Conservation (phyloP, 2,888 invertebrate genomes). For the Quadriops clusia region DNA sequence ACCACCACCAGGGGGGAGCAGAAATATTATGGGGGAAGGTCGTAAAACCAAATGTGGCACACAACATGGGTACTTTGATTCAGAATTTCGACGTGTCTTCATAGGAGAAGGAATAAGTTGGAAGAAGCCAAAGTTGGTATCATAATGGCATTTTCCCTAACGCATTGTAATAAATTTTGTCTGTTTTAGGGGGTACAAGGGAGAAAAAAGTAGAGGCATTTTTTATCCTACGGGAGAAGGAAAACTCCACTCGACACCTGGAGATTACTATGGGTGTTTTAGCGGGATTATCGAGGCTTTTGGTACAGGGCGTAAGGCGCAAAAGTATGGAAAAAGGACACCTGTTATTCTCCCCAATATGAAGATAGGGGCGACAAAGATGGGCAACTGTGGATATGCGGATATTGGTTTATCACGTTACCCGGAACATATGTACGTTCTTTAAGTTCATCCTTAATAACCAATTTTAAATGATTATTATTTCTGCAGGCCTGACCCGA, state of each 20-base stretch:
- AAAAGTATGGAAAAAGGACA: constrained; percentile 14
- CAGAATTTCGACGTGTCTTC: constrained; percentile 36
- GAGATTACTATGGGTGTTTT: constrained; percentile 43
- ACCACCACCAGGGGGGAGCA: constrained; percentile 20
- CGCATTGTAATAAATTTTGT: not conserved
- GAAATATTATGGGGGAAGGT: constrained; percentile 28
- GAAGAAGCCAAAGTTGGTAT: constrained; percentile 4
- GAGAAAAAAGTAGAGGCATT: constrained; percentile 15
- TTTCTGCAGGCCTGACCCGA: constrained; percentile 22
- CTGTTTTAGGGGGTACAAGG: constrained; percentile 1
- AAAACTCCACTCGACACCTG: constrained; percentile 40
- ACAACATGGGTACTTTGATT: constrained; percentile 38
- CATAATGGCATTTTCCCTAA: too few species aligned
- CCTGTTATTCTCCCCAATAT: constrained; percentile 24
- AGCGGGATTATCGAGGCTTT: constrained; percentile 28
- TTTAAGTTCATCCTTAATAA: not conserved
- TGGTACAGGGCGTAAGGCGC: constrained; percentile 18
- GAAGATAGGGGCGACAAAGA: constrained; percentile 32
- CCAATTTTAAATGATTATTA: not conserved
- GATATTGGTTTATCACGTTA: constrained; percentile 40
- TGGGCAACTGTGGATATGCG: constrained; percentile 42
- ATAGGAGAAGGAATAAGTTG: constrained; percentile 25
- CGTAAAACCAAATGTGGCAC: constrained; percentile 33
- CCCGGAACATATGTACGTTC: constrained; percentile 29
- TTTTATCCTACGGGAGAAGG: constrained; percentile 29